A percentile compares a stretch with the other conserved stretches of the same genome.
Conservation (phyloP, 2,113 vertebrate genomes). For the Trinectes maculatus region DNA sequence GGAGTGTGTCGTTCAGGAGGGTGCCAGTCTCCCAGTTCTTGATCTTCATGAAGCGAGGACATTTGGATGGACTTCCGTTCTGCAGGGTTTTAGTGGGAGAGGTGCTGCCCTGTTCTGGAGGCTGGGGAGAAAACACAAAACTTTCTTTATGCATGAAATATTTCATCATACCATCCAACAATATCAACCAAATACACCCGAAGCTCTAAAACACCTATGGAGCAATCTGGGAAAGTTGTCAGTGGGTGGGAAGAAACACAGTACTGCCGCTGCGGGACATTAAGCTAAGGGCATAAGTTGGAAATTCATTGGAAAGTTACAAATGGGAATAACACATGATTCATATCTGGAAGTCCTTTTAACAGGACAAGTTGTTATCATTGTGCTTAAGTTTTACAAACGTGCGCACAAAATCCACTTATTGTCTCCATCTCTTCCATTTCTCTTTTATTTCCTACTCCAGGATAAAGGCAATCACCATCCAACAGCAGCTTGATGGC, state of each 20-base stretch:
- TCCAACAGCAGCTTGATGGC: constrained; percentile 54
- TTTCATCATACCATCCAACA: neutral
- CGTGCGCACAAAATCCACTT: constrained; percentile 18
- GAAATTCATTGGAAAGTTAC: constrained; percentile 11
- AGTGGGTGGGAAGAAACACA: neutral
- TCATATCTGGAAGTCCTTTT: constrained; percentile 11
- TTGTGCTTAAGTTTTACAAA: constrained; percentile 2
- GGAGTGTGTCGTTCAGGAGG: constrained; percentile 88
- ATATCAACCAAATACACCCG: constrained; percentile 5
- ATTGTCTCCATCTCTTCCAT: constrained; percentile 6
- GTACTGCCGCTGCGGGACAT: neutral
- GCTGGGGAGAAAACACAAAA: constrained; percentile 73
- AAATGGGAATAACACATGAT: neutral
- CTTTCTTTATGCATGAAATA: constrained; percentile 8
- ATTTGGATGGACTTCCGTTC: constrained; percentile 94
- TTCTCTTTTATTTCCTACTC: constrained; percentile 35
- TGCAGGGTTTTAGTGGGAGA: constrained; percentile 85
- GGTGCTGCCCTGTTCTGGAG: constrained; percentile 68
- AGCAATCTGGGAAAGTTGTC: constrained; percentile 9
- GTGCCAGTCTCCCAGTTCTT: constrained; percentile 94
- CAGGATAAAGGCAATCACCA: constrained; percentile 54
- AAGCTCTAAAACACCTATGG: constrained; percentile 11
- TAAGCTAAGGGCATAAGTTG: constrained; percentile 3
- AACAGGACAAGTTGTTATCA: neutral
- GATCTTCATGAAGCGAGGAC: constrained; percentile 92